Conservation (phyloP, 2,888 invertebrate species). For the Lycocerus yunnanus region DNA sequence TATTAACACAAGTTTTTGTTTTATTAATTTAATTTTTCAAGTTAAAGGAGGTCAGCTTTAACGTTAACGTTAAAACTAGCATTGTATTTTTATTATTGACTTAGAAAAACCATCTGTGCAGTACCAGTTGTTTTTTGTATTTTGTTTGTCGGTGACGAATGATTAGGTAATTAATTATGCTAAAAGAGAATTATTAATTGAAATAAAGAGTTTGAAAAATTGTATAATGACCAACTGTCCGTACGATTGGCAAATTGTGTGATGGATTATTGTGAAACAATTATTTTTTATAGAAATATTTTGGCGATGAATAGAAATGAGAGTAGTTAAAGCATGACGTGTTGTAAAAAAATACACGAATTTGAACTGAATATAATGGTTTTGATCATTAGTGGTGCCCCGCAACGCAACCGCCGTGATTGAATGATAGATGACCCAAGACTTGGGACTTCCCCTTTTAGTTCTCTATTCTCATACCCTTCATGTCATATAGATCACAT, state of each 20-base stretch:
- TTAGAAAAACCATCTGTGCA: not conserved
- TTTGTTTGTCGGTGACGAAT: not conserved
- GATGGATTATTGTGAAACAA: slow-evolving; percentile 39
- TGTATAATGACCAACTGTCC: not conserved
- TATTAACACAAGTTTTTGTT: not conserved
- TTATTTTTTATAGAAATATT: slow-evolving; percentile 35
- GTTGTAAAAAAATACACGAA: slow-evolving; percentile 39
- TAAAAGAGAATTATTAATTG: not conserved
- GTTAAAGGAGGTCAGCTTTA: no score
- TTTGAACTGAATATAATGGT: slow-evolving; percentile 45
- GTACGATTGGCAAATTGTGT: slow-evolving; percentile 26
- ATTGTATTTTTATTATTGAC: not conserved
- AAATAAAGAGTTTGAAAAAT: not conserved
- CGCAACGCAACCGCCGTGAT: slow-evolving; percentile 41
- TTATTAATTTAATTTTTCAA: no score
- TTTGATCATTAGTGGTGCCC: slow-evolving; percentile 44
- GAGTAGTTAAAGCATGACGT: slow-evolving; percentile 33
- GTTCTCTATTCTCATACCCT: slow-evolving; percentile 27
- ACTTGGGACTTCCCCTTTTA: slow-evolving; percentile 34
- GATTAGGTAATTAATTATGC: not conserved
- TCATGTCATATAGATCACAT: slow-evolving; percentile 24
- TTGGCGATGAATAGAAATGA: slow-evolving; percentile 38
- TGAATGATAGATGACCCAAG: slow-evolving; percentile 46
- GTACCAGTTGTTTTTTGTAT: not conserved
- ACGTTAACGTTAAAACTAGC: no score